Evolutionary conservation across 2,888 invertebrate species (phyloP).

Genomic region (Priocnemis perturbator): DNA sequence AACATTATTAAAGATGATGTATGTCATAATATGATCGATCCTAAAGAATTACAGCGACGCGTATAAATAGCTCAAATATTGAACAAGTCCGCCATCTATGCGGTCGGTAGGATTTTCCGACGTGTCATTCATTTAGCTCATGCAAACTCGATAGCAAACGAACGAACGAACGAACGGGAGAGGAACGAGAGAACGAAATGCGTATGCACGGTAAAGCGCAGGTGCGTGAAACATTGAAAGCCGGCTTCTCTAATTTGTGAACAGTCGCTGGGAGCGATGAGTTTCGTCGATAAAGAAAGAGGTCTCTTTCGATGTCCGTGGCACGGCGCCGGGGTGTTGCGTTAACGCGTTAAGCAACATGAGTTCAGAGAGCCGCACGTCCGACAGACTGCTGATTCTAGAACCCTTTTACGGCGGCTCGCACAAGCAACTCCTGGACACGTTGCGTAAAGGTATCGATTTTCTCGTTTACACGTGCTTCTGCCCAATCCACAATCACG

Average conservation of each 20-base stretch:
- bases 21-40: too few relatives aligned
- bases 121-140: too few relatives aligned
- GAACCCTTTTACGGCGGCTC: conserved; percentile 6
- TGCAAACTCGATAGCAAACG: too few relatives aligned
- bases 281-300: conserved; percentile 4
- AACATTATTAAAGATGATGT: too few relatives aligned
- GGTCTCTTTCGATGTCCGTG: not conserved
- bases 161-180: not conserved
- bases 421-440: conserved; percentile 2
- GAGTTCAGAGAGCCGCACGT: too few relatives aligned
- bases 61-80: too few relatives aligned
- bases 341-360: too few relatives aligned
- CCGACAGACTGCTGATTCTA: not conserved
- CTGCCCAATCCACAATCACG: too few relatives aligned
- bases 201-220: not conserved
- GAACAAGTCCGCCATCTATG: too few relatives aligned
- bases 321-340: too few relatives aligned
- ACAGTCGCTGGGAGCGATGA: not conserved
- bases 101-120: too few relatives aligned
- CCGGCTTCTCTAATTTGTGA: not conserved
- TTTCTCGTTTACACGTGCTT: not conserved
- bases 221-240: conserved; percentile 3
- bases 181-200: not conserved
- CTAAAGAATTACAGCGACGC: too few relatives aligned
- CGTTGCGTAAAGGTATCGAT: conserved; percentile 11